Evolutionary conservation across 2,113 vertebrate genomes (phyloP).

Genomic region (Pimephales promelas): DNA sequence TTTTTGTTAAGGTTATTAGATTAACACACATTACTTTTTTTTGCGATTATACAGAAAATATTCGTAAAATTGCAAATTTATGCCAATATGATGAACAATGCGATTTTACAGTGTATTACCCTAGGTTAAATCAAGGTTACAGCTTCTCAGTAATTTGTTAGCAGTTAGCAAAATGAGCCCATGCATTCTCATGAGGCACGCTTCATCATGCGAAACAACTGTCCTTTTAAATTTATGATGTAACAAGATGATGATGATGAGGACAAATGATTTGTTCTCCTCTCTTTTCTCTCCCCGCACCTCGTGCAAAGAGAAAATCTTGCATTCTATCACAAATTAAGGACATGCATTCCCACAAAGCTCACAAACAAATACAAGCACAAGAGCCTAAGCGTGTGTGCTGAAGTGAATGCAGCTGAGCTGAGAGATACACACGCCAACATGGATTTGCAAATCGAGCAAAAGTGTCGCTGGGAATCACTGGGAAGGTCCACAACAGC

Average conservation of each 20-base stretch:
- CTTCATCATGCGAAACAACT: slow-evolving; percentile 20
- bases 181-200: slow-evolving; percentile 8
- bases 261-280: slow-evolving; percentile 12
- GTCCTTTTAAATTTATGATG: slow-evolving; percentile 20
- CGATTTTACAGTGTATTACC: background rate
- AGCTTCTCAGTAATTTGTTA: slow-evolving; percentile 5
- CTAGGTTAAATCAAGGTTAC: slow-evolving; percentile 10
- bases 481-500: slow-evolving; percentile 34
- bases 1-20: background rate
- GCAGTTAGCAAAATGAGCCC: slow-evolving; percentile 3
- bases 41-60: background rate
- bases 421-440: slow-evolving; percentile 32
- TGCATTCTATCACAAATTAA: slow-evolving; percentile 2
- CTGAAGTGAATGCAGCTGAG: background rate
- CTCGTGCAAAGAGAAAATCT: background rate
- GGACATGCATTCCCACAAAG: background rate
- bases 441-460: slow-evolving; percentile 45
- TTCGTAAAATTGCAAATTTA: background rate
- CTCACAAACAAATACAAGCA: background rate
- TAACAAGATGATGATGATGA: slow-evolving; percentile 24
- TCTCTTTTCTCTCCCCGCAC: background rate
- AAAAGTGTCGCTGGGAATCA: slow-evolving; percentile 24
- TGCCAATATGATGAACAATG: background rate
- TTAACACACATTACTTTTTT: background rate
- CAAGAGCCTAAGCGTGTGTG: background rate